Percentiles rank a stretch among this genome's conserved stretches.
phyloP scores from a whole-genome alignment of 2,888 invertebrate species.

The Smittia sp. region DNA sequence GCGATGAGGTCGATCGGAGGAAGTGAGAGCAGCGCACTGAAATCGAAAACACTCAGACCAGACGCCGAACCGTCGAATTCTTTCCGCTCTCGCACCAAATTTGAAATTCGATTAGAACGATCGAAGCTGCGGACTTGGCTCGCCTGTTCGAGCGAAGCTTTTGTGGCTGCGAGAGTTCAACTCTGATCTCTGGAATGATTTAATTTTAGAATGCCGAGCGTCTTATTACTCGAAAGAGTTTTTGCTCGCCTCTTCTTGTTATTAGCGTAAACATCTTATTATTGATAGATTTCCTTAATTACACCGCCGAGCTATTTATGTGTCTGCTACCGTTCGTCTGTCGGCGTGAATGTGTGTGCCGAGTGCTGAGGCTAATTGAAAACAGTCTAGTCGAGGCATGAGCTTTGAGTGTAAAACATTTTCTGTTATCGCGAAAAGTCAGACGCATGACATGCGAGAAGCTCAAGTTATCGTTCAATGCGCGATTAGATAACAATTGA shows the following conservation, averaged over 20 bases:
- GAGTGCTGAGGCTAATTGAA: neutral
- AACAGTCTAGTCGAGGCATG: conserved; percentile 18
- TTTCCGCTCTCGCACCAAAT: neutral
- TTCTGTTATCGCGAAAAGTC: conserved; percentile 17
- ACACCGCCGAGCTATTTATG: conserved; percentile 20
- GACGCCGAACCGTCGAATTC: neutral
- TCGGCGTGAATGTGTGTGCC: neutral
- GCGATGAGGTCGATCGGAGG: conserved; percentile 4
- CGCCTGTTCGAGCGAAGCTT: no score
- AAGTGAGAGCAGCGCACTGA: conserved; percentile 1
- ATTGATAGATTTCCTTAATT: conserved; percentile 33
- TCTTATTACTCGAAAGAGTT: neutral
- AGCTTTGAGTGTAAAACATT: conserved; percentile 2
- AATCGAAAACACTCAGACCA: neutral
- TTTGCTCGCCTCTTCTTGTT: conserved; percentile 4
- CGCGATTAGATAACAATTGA: conserved; percentile 9
- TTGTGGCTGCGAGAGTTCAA: neutral
- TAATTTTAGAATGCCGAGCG: neutral
- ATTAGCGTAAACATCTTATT: conserved; percentile 29
- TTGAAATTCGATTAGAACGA: neutral
- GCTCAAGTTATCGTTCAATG: neutral
- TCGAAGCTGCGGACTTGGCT: neutral
- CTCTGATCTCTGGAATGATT: neutral
- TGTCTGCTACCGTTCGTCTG: conserved; percentile 28
- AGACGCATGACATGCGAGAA: neutral